Base-by-base conservation (phyloP, 2,113 vertebrate genomes). In the Sapajus apella region DNA sequence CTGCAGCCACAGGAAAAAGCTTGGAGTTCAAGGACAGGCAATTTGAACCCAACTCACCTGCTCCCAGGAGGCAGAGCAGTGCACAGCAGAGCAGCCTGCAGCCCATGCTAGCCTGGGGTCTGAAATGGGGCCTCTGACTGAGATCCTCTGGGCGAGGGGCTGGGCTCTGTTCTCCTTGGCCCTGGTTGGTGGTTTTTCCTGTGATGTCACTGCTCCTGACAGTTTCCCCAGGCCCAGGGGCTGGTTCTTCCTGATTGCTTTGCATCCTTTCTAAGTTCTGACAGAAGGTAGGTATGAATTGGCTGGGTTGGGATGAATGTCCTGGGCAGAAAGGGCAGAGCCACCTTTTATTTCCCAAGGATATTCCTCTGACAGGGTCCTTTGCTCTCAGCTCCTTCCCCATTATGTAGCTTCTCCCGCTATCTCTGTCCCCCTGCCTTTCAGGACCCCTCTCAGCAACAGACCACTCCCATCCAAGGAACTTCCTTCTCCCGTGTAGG, bases 91-190 rank as follows among this genome's bases (percentile, higher is more conserved):
- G 25, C 23, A 75, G 40, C 68, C 30, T 2, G 40, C 2, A 90
- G 27, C 7, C 80, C 90, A 92, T 75, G 84, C n/a, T 10, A 16
- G 50, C 9, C 30, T 40, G 25, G 25, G 35, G 14, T 1, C 6
- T 16, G 0, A 37, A 8, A 16, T 35, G 27, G 3, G 52, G 1
- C 16, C 9, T 37, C 27, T 14, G 61, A 8, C 50, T 37, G 5
- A 70, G 16, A 5, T 10, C 14, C 12, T 14, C 43, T 32, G 21
- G 25, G 8, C 0, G 1, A 30, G 4, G 6, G 13, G 9, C 43
- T 8, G n/a, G 47, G 43, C 81, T 77, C 43, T 45, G 16, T 23
- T 37, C 0, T 50, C 25, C 23, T 6, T 2, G 8, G 1, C 37
- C 2, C 35, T 87, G 73, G n/a, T 92, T 95, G 91, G 85, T 32